Conservation (phyloP, 2,113 vertebrate genomes). For the Pterocles gutturalis region DNA sequence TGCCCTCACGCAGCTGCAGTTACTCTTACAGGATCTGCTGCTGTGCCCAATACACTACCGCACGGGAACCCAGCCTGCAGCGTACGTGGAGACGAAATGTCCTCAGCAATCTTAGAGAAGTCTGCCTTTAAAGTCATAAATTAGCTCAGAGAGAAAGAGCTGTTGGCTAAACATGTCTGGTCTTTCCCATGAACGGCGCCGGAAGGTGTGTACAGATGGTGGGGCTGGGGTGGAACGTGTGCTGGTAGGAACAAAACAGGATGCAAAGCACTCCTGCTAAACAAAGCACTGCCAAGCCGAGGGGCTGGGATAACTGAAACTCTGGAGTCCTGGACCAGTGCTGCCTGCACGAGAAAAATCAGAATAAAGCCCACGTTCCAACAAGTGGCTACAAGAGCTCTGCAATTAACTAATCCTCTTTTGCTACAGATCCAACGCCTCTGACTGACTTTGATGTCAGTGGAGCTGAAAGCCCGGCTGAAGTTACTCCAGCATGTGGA, state of each 20-base stretch:
- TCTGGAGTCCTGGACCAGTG: not conserved
- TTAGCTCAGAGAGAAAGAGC: not conserved
- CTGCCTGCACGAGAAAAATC: not conserved
- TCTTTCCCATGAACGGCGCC: not conserved
- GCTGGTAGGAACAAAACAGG: not conserved
- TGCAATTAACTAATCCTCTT: not conserved
- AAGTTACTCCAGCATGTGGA: not conserved
- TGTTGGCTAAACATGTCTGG: not conserved
- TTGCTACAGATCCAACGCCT: not conserved
- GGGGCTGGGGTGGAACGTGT: not conserved
- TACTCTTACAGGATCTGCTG: not conserved
- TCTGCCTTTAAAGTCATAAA: not conserved
- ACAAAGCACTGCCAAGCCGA: not conserved
- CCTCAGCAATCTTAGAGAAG: not conserved
- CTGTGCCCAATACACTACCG: not conserved
- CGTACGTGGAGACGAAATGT: not conserved
- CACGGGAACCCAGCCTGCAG: not conserved
- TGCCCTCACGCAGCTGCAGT: not conserved
- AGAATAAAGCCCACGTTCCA: not conserved
- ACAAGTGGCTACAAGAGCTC: not conserved
- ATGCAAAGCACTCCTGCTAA: not conserved
- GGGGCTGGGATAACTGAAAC: not conserved
- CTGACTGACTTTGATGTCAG: not conserved
- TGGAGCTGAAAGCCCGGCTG: not conserved
- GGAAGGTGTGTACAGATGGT: not conserved